Evolutionary conservation across 2,113 vertebrate genomes (phyloP).

Genomic region (Nannospalax galili): DNA sequence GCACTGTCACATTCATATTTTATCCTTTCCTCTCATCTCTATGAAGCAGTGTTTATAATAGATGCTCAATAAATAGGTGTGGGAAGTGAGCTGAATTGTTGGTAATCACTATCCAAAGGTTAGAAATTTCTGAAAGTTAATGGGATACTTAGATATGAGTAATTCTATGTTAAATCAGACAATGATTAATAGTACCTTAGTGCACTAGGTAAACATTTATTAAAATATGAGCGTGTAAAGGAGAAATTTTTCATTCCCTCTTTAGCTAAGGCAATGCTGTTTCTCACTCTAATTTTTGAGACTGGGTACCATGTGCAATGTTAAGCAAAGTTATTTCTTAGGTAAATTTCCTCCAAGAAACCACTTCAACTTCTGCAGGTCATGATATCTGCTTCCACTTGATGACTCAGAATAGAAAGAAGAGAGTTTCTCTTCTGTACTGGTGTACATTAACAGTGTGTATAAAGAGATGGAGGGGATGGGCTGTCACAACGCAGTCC

Average conservation of each 20-base stretch:
- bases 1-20: neutral
- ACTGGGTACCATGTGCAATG: neutral
- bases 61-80: constrained; percentile 50
- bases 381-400: neutral
- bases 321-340: neutral
- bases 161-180: constrained; percentile 58
- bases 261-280: neutral
- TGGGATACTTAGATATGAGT: constrained; percentile 47
- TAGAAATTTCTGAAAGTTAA: constrained; percentile 50
- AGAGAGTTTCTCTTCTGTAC: neutral
- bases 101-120: constrained; percentile 32
- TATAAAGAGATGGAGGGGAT: neutral
- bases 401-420: constrained; percentile 20
- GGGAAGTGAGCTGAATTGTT: constrained; percentile 21
- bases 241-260: neutral
- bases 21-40: neutral
- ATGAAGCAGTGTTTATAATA: neutral
- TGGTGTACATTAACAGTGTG: neutral
- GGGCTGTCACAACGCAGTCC: accelerated
- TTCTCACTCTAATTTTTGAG: constrained; percentile 14
- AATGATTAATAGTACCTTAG: constrained; percentile 36
- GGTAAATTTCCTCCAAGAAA: neutral
- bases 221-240: constrained; percentile 45
- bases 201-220: constrained; percentile 46
- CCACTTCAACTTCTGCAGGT: constrained; percentile 7